phyloP scores from a whole-genome alignment of 2,888 invertebrate species.

The Coremacera marginata region DNA sequence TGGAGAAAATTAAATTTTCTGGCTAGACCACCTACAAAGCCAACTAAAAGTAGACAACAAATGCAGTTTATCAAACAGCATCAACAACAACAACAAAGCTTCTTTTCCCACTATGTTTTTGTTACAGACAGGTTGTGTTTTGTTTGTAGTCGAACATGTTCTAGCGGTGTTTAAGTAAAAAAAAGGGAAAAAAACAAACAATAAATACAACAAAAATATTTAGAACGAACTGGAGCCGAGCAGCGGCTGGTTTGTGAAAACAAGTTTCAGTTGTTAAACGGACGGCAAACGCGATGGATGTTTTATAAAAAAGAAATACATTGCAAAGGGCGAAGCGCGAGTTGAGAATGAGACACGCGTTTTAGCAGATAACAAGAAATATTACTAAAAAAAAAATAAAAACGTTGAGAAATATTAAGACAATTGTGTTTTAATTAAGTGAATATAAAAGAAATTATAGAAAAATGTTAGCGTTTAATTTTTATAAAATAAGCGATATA shows the following conservation, averaged over 20 bases:
- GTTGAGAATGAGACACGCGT: not conserved
- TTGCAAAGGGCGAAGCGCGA: not conserved
- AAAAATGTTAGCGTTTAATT: no score
- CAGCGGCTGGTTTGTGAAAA: constrained; percentile 3
- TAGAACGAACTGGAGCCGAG: not conserved
- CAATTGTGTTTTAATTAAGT: not conserved
- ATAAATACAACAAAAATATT: not conserved
- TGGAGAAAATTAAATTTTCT: no score
- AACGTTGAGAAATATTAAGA: not conserved
- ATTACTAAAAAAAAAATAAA: not conserved
- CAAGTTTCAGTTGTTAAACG: constrained; percentile 22
- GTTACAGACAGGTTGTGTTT: constrained; percentile 1
- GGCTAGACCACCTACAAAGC: no score
- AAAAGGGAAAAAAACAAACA: not conserved
- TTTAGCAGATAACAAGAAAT: not conserved
- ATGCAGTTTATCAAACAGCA: not conserved
- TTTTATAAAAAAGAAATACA: not conserved
- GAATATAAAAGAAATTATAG: no score
- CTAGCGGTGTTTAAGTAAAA: not conserved
- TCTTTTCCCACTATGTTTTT: not conserved
- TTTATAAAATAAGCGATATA: no score
- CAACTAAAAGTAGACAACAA: no score
- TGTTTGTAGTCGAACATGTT: constrained; percentile 10
- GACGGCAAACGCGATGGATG: constrained; percentile 3
- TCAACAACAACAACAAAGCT: not conserved